These are phyloP conservation scores for Sarcophaga carnaria DNA, from an alignment of 2,888 invertebrate species.

Conservation along the genomic window DNA sequence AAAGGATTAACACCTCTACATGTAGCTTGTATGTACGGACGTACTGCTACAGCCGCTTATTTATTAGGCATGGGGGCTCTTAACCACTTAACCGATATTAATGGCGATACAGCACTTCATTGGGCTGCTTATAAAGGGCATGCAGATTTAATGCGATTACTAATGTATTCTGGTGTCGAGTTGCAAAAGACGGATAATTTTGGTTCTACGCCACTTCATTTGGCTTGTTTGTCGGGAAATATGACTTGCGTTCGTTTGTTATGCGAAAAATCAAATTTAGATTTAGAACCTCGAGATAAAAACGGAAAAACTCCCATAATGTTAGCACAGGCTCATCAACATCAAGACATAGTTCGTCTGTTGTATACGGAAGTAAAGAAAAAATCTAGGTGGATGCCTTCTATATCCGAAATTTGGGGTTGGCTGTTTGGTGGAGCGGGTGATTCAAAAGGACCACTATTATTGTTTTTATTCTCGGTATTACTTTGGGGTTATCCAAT, in stretches of 20 bases:
- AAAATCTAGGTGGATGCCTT: conserved; percentile 92
- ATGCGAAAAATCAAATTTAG: conserved; percentile 95
- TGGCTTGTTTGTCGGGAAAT: conserved; percentile 94
- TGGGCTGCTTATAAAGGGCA: conserved; percentile 97
- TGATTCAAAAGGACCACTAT: conserved; percentile 93
- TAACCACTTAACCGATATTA: conserved; percentile 93
- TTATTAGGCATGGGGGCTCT: conserved; percentile 94
- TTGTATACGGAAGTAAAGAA: conserved; percentile 92
- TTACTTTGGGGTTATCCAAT: conserved; percentile 96
- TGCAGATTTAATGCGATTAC: conserved; percentile 91
- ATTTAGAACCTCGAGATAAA: conserved; percentile 93
- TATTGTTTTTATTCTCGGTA: conserved; percentile 93
- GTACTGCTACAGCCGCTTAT: conserved; percentile 94
- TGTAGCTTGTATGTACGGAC: conserved; percentile 96
- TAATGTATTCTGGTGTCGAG: conserved; percentile 95
- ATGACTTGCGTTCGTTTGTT: conserved; percentile 92
- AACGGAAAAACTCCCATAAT: conserved; percentile 96
- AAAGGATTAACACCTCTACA: conserved; percentile 93
- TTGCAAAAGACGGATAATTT: conserved; percentile 95
- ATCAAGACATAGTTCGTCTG: conserved; percentile 91
- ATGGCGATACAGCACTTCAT: conserved; percentile 95
- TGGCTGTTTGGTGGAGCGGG: conserved; percentile 95
- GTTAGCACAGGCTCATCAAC: conserved; percentile 93
- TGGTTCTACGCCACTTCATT: conserved; percentile 94
- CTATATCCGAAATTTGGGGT: conserved; percentile 93